These are phyloP conservation scores for Limnephilus marmoratus DNA, from an alignment of 2,888 invertebrate species.

Conservation along the genomic window DNA sequence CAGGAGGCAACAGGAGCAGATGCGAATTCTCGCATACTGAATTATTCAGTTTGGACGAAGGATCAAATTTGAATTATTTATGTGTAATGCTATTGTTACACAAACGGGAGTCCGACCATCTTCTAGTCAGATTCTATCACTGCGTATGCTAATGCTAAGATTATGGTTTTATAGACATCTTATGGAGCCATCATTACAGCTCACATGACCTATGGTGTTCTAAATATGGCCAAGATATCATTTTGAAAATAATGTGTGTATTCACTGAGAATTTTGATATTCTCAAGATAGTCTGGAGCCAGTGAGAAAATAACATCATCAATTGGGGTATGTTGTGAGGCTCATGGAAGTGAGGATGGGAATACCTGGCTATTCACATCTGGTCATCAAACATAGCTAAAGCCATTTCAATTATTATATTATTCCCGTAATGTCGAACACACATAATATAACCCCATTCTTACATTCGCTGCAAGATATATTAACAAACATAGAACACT, in stretches of 20 bases:
- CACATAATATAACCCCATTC: no score
- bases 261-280: not conserved
- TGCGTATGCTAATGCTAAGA: not conserved
- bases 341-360: no score
- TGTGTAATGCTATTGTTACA: conserved; percentile 65
- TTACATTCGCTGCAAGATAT: no score
- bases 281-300: not conserved
- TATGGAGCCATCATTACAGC: not conserved
- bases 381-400: no score
- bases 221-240: not conserved
- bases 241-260: not conserved
- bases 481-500: no score
- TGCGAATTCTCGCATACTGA: conserved; percentile 65
- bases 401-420: no score
- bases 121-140: not conserved
- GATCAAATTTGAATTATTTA: conserved; percentile 66
- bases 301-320: no score
- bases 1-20: conserved; percentile 57
- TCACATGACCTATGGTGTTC: not conserved
- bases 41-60: conserved; percentile 62
- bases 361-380: no score
- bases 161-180: not conserved
- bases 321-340: no score
- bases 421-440: no score
- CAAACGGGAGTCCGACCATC: conserved; percentile 44